phyloP scores from a whole-genome alignment of 2,113 vertebrate species.

The Diglossa brunneiventris region DNA sequence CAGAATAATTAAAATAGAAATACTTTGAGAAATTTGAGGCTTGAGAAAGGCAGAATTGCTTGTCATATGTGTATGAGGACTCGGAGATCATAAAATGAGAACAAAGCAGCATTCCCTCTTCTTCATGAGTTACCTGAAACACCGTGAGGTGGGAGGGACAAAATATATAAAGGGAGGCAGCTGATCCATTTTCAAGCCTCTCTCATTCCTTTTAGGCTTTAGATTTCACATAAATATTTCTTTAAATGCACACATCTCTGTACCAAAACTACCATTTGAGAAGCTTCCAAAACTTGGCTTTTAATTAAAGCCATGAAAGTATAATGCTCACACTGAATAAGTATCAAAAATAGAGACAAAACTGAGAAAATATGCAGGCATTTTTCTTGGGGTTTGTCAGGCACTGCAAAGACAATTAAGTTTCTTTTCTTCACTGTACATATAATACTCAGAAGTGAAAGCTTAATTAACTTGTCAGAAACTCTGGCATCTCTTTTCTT shows the following conservation, averaged over 20 bases:
- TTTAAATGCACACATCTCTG: conserved; percentile 15
- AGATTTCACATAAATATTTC: conserved; percentile 51
- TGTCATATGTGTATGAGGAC: background rate
- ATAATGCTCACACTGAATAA: conserved; percentile 58
- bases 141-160: background rate
- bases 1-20: background rate
- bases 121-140: background rate
- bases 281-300: conserved; percentile 54
- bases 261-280: conserved; percentile 46
- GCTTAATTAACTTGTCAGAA: conserved; percentile 85
- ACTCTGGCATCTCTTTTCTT: conserved; percentile 74
- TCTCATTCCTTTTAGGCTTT: background rate
- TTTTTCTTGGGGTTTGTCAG: conserved; percentile 76
- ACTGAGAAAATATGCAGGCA: conserved; percentile 77
- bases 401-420: conserved; percentile 81
- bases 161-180: background rate
- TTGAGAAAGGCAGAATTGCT: background rate
- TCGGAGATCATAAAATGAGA: background rate
- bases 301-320: conserved; percentile 67
- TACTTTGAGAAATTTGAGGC: background rate
- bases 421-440: conserved; percentile 74
- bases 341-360: conserved; percentile 76
- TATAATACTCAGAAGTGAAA: conserved; percentile 81
- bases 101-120: background rate
- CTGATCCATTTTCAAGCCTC: background rate